Base-by-base conservation (phyloP, 2,888 invertebrate species). In the Cancer borealis region DNA sequence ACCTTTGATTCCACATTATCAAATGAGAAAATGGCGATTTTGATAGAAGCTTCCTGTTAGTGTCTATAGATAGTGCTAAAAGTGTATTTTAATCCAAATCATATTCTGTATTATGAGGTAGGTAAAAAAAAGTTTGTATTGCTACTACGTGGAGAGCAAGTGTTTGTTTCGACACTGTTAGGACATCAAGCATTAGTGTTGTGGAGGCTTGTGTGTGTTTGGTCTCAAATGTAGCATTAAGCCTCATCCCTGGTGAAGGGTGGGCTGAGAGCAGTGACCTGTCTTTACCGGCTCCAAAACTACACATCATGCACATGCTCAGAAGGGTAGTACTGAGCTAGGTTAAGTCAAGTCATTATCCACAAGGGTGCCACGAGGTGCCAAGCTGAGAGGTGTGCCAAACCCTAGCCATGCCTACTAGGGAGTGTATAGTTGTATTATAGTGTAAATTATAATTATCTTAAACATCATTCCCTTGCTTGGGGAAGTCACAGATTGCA, bases 371-470 rank as follows among this genome's bases (percentile, higher is more conserved):
- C 93, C 93, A 54, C n/a, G 5, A 66, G 93, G 91, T 93, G 93
- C 93, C 93, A 91, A 87, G 93, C n/a, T 91, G 91, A 93, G 93
- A 88, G 91, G 93, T 93, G 93, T 93, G 93, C 93, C 93, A 93
- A 93, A 93, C 93, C 91, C 93, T 87, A 87, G 84, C 91, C 93
- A 87, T 87, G 88, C 91, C 54, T 93, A 91, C 84, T 87, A 90
- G 93, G 93, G 91, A 93, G 87, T 93, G 93, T 93, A 93, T 93
- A 93, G 93, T 26, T 93, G 93, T 93, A 93, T 79, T 39, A 93
- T 91, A 93, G 89, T 93, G 93, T 93, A 93, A 91, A 93, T 91
- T 93, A 39, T 93, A 45, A 49, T 54, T 91, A 91, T 54, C 88
- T 91, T 54, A 84, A 91, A 91, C 90, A 88, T 92, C 93, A 93